A percentile compares a stretch with the other conserved stretches of the same genome.
Conservation (phyloP, 2,888 invertebrate genomes). For the Papilio gigon region DNA sequence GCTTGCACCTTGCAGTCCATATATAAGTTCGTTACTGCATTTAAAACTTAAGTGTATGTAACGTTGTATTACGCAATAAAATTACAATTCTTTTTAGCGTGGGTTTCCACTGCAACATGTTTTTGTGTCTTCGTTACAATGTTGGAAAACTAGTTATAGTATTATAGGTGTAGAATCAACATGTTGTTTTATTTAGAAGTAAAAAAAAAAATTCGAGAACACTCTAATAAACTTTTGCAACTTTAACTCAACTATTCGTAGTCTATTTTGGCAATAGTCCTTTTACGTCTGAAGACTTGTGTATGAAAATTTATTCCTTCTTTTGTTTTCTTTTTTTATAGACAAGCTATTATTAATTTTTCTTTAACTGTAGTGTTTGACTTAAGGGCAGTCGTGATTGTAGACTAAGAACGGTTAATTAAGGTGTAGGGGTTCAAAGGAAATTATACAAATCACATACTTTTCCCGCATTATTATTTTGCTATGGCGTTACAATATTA, state of each 20-base stretch:
- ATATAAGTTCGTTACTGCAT: constrained; percentile 56
- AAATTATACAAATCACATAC: constrained; percentile 25
- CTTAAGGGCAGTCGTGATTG: constrained; percentile 5
- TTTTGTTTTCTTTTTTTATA: constrained; percentile 3
- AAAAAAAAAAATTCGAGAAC: too few relatives aligned
- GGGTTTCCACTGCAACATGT: too few relatives aligned
- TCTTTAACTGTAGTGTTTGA: constrained; percentile 23
- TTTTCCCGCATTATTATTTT: constrained; percentile 28
- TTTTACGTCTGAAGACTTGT: not conserved
- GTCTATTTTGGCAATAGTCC: not conserved
- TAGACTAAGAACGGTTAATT: constrained; percentile 28
- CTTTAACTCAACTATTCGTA: not conserved
- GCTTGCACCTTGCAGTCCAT: constrained; percentile 53
- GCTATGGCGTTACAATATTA: constrained; percentile 12
- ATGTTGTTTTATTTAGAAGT: not conserved
- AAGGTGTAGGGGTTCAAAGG: constrained; percentile 2
- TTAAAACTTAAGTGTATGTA: constrained; percentile 49
- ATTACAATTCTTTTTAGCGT: too few relatives aligned
- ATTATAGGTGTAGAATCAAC: not conserved
- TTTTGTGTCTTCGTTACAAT: not conserved
- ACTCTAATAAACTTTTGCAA: too few relatives aligned
- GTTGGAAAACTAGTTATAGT: not conserved
- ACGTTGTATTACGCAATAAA: not conserved
- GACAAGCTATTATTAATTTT: not conserved
- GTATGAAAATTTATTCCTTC: not conserved